A percentile compares a stretch with the other conserved stretches of the same genome.
phyloP scores from a whole-genome alignment of 2,888 invertebrate species.

The Eugnorisma glareosa region DNA sequence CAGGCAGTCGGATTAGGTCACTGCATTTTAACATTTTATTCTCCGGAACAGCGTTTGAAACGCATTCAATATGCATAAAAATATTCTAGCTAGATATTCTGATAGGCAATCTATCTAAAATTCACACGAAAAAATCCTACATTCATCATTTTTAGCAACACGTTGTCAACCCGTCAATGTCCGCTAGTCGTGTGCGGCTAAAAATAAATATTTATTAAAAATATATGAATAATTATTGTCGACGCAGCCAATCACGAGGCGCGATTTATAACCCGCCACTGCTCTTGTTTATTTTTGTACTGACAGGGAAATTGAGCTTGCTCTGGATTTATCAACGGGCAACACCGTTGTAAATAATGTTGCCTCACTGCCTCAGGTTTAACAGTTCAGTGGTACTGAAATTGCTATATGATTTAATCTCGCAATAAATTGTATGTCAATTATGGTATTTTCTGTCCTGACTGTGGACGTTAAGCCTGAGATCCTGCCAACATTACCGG shows the following conservation, averaged over 20 bases:
- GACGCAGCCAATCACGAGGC: conserved; percentile 71
- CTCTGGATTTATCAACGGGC: conserved; percentile 60
- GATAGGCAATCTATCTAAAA: conserved; percentile 58
- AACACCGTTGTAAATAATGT: conserved; percentile 56
- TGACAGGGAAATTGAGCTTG: conserved; percentile 72
- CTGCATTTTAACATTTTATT: conserved; percentile 28
- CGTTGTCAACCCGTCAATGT: conserved; percentile 65
- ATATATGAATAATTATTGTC: conserved; percentile 73
- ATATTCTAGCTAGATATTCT: conserved; percentile 38
- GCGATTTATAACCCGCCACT: conserved; percentile 70
- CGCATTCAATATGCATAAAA: conserved; percentile 53
- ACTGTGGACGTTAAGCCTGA: conserved; percentile 23
- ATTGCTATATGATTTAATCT: conserved; percentile 56
- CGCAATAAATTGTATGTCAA: conserved; percentile 61
- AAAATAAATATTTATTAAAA: conserved; percentile 78
- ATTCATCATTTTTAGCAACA: conserved; percentile 67
- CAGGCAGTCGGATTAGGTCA: conserved; percentile 13
- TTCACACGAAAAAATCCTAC: conserved; percentile 48
- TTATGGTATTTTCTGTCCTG: conserved; percentile 41
- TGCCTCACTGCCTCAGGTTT: conserved; percentile 61
- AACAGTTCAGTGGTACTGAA: conserved; percentile 57
- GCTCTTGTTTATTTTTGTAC: conserved; percentile 71
- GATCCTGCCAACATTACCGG: conserved; percentile 8
- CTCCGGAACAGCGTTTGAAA: conserved; percentile 17
- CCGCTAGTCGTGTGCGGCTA: conserved; percentile 49